Percentiles rank a stretch among this genome's conserved stretches.
Conservation (phyloP, 2,888 invertebrate genomes). For the Brenthis daphne region DNA sequence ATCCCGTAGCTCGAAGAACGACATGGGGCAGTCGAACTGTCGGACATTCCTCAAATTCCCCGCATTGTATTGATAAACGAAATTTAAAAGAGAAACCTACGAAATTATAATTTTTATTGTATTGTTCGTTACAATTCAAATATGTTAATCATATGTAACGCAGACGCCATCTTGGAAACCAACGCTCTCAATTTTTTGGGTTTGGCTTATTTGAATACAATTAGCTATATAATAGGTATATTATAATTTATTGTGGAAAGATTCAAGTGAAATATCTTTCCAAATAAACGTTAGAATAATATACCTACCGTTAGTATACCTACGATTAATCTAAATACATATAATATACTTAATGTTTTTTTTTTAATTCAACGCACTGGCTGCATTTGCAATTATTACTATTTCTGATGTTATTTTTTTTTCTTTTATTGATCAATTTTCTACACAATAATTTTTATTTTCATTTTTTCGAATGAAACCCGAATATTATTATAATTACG, state of each 20-base stretch:
- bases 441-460: not conserved
- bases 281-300: not conserved
- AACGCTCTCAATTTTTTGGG: too few species aligned
- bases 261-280: too few species aligned
- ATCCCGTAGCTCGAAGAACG: constrained; percentile 61
- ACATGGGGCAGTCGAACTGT: constrained; percentile 76
- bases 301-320: not conserved
- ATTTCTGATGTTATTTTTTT: not conserved
- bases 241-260: too few species aligned
- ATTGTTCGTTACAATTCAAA: not conserved
- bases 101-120: constrained; percentile 60
- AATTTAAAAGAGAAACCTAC: constrained; percentile 67
- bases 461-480: not conserved
- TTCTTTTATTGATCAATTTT: not conserved
- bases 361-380: constrained; percentile 2
- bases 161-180: too few species aligned
- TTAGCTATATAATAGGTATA: too few species aligned
- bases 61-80: constrained; percentile 68
- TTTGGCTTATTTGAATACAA: too few species aligned
- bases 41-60: constrained; percentile 75
- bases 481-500: constrained; percentile 11
- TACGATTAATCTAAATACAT: constrained; percentile 1
- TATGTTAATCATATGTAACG: too few species aligned
- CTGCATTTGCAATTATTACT: constrained; percentile 7
- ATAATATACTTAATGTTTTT: not conserved